A percentile compares a stretch with the other conserved stretches of the same genome.
phyloP scores from a whole-genome alignment of 2,113 vertebrate genomes.

The Cololabis saira region DNA sequence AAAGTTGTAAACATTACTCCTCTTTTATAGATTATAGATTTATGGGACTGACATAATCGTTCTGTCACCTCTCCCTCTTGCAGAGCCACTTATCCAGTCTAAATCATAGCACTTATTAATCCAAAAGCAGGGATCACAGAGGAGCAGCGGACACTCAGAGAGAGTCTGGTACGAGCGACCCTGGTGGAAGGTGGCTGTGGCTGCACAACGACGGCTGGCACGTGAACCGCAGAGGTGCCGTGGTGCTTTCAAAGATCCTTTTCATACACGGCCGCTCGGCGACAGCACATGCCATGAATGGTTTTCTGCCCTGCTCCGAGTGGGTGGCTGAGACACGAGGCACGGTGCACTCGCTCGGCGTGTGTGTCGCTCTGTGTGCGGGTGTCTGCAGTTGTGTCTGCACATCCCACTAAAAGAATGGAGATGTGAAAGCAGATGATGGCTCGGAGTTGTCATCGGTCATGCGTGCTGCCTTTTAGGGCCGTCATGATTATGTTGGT shows the following conservation, averaged over 20 bases:
- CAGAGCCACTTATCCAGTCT: slow-evolving; percentile 56
- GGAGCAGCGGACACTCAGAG: slow-evolving; percentile 40
- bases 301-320: slow-evolving; percentile 54
- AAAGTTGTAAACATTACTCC: no score
- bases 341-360: slow-evolving; percentile 21
- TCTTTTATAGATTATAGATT: no score
- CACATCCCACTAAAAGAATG: slow-evolving; percentile 39
- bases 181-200: slow-evolving; percentile 58
- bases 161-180: slow-evolving; percentile 40
- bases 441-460: slow-evolving; percentile 29
- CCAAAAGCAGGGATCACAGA: slow-evolving; percentile 32
- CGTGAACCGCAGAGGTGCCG: slow-evolving; percentile 52
- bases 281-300: slow-evolving; percentile 56
- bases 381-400: slow-evolving; percentile 19
- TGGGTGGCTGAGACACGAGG: slow-evolving; percentile 60
- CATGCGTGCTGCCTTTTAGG: slow-evolving; percentile 17
- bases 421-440: slow-evolving; percentile 42
- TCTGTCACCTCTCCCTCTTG: slow-evolving; percentile 30
- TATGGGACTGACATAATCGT: slow-evolving; percentile 3
- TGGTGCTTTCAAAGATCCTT: slow-evolving; percentile 62
- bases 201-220: slow-evolving; percentile 29
- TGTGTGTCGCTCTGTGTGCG: slow-evolving; percentile 9
- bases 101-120: slow-evolving; percentile 46
- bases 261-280: slow-evolving; percentile 61
- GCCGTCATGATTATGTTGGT: slow-evolving; percentile 8